Conservation (phyloP, 1,140 invertebrate species). For the Drosophila paulistorum region DNA sequence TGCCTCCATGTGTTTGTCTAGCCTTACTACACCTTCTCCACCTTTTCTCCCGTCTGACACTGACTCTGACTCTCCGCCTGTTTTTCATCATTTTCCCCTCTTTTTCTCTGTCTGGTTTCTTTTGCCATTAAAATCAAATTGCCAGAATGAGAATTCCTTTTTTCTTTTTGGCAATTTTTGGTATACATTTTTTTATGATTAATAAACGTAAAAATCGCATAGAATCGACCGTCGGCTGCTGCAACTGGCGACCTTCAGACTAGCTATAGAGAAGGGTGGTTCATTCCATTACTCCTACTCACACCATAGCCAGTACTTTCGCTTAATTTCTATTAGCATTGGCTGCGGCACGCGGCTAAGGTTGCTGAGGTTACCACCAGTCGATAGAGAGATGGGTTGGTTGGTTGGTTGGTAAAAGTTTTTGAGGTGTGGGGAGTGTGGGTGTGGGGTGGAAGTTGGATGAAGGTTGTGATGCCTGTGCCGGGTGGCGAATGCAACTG, state of each 20-base stretch:
- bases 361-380: constrained; percentile 73
- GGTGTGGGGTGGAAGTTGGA: constrained; percentile 3
- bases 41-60: neutral
- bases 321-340: constrained; percentile 80
- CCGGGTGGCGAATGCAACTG: constrained; percentile 41
- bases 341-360: constrained; percentile 75
- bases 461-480: neutral
- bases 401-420: neutral
- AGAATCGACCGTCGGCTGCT: constrained; percentile 59
- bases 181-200: constrained; percentile 71
- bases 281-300: constrained; percentile 15
- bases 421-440: neutral
- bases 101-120: constrained; percentile 54
- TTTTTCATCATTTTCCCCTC: neutral
- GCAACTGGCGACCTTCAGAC: constrained; percentile 67
- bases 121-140: constrained; percentile 81
- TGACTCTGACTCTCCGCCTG: neutral
- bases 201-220: constrained; percentile 77
- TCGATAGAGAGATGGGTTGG: constrained; percentile 6
- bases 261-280: constrained; percentile 14
- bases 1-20: constrained; percentile 33
- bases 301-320: constrained; percentile 55
- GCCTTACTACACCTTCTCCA: constrained; percentile 8
- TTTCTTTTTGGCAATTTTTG: constrained; percentile 66
- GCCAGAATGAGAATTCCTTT: constrained; percentile 43